phyloP scores from a whole-genome alignment of 2,888 invertebrate genomes.

The Drosophila quinaria region DNA sequence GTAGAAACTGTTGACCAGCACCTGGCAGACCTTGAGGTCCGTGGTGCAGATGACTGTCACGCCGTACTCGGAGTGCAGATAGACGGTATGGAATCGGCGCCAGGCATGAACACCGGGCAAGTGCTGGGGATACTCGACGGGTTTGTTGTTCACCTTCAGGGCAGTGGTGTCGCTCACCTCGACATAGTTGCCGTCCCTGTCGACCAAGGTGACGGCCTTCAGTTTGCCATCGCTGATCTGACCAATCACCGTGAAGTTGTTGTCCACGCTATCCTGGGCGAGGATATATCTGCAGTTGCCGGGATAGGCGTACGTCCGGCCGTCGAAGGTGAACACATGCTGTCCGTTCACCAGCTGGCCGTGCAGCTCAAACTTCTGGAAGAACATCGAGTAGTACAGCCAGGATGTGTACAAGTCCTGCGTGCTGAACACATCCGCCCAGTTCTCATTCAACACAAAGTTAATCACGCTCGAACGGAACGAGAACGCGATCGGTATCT shows the following conservation, averaged over 20 bases:
- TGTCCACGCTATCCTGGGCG: conserved; percentile 93
- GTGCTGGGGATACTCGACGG: conserved; percentile 90
- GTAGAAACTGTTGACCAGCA: conserved; percentile 94
- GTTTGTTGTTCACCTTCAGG: conserved; percentile 89
- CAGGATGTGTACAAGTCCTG: conserved; percentile 65
- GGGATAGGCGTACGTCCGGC: conserved; percentile 91
- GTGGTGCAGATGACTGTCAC: conserved; percentile 88
- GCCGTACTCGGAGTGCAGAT: conserved; percentile 89
- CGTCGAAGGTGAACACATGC: conserved; percentile 96
- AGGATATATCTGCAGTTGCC: conserved; percentile 94
- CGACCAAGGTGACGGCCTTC: conserved; percentile 89
- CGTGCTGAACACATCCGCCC: conserved; percentile 86
- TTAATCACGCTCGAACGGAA: conserved; percentile 88
- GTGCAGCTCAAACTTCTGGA: conserved; percentile 89
- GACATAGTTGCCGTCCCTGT: conserved; percentile 88
- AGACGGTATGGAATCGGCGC: conserved; percentile 87
- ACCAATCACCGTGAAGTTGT: conserved; percentile 93
- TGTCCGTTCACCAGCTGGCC: conserved; percentile 92
- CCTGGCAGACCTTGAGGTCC: conserved; percentile 89
- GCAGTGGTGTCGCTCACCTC: conserved; percentile 89
- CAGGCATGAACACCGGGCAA: conserved; percentile 88
- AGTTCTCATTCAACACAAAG: conserved; percentile 88
- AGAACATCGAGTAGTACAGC: conserved; percentile 84
- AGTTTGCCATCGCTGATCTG: conserved; percentile 90
- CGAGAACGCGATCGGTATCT: conserved; percentile 87